A percentile compares a stretch with the other conserved stretches of the same genome.
These are phyloP conservation scores for Sarcophaga carnaria DNA, from an alignment of 2,888 invertebrate species.

Conservation along the genomic window DNA sequence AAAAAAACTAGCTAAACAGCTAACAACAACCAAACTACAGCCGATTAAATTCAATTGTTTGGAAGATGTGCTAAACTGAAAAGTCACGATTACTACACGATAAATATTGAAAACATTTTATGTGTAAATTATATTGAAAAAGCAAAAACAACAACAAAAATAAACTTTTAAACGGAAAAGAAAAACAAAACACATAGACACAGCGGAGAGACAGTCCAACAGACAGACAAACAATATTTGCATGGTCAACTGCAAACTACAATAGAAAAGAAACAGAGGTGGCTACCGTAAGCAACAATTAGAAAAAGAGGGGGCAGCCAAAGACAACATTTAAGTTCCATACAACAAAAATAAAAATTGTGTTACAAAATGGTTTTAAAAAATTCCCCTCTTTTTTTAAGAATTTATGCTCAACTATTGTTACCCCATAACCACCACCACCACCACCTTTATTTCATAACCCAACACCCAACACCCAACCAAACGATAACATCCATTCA, in stretches of 20 bases:
- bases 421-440: not conserved
- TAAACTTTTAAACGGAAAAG: not conserved
- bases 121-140: conserved; percentile 58
- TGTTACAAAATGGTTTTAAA: not conserved
- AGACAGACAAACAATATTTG: conserved; percentile 12
- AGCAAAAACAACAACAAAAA: not conserved
- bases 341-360: not conserved
- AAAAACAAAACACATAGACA: conserved; percentile 3
- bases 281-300: not conserved
- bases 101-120: conserved; percentile 65
- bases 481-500: conserved; percentile 42
- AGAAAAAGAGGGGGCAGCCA: not conserved
- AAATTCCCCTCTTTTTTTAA: not conserved
- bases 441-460: not conserved
- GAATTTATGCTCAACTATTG: not conserved
- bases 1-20: not conserved
- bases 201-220: too few species aligned
- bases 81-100: conserved; percentile 67
- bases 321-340: not conserved
- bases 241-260: conserved; percentile 24
- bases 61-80: conserved; percentile 63
- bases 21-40: not conserved
- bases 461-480: conserved; percentile 24
- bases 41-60: conserved; percentile 51
- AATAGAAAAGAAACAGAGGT: conserved; percentile 36